Percentiles rank a stretch among this genome's conserved stretches.
phyloP scores from a whole-genome alignment of 2,888 invertebrate species.

The Diabrotica balteata region DNA sequence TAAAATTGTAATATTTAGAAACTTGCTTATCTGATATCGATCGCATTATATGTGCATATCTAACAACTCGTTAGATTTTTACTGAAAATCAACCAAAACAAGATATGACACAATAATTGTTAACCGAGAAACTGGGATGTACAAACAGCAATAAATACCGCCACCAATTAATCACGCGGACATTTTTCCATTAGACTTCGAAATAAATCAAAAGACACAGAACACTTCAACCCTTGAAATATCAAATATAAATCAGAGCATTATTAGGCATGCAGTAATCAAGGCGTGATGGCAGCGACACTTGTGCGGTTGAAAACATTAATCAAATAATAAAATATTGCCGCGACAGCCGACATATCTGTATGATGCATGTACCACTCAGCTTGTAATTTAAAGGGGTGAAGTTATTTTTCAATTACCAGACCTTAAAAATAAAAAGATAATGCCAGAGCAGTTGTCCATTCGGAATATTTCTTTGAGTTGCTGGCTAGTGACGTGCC shows the following conservation, averaged over 20 bases:
- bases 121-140: no score
- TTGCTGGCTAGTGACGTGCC: no score
- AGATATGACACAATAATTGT: no score
- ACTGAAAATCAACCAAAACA: no score
- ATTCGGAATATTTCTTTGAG: no score
- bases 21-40: no score
- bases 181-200: conserved; percentile 21
- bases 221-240: conserved; percentile 46
- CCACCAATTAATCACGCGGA: conserved; percentile 10
- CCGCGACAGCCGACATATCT: conserved; percentile 12
- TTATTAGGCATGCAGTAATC: conserved; percentile 54
- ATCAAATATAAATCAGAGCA: conserved; percentile 55
- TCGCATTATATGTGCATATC: no score
- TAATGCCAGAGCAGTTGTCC: not conserved
- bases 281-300: conserved; percentile 46
- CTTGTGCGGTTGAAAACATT: conserved; percentile 44
- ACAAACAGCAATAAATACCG: conserved; percentile 1
- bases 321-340: conserved; percentile 23
- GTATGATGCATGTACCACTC: conserved; percentile 16
- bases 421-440: conserved; percentile 4
- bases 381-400: conserved; percentile 23
- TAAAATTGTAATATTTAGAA: no score
- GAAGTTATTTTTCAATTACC: conserved; percentile 24
- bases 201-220: conserved; percentile 47
- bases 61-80: no score